Evolutionary conservation across 2,797 vertebrate species (phyloP).

Genomic region (Echiichthys vipera): DNA sequence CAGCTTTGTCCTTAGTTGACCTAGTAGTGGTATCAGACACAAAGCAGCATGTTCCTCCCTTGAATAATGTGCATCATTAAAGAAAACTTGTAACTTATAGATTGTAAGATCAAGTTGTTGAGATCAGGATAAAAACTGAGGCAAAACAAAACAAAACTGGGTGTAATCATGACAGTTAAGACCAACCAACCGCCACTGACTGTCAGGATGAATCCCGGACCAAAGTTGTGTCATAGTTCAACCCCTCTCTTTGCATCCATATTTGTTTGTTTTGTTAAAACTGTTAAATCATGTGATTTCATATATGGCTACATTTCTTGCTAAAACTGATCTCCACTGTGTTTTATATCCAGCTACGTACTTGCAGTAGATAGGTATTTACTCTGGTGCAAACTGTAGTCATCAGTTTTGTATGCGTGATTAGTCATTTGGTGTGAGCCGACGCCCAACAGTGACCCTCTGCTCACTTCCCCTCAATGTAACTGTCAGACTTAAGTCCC

Average conservation of each 20-base stretch:
- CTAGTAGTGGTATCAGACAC: neutral
- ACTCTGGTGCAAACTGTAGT: neutral
- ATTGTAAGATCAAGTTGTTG: neutral
- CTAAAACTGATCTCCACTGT: neutral
- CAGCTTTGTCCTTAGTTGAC: slow-evolving; percentile 29
- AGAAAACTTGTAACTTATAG: neutral
- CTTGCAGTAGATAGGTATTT: neutral
- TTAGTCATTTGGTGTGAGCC: slow-evolving; percentile 30
- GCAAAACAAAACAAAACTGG: neutral
- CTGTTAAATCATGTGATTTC: neutral
- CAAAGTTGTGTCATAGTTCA: neutral
- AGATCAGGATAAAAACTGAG: neutral
- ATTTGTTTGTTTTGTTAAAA: neutral
- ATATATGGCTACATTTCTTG: neutral
- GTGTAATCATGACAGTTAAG: neutral
- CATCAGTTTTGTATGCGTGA: neutral
- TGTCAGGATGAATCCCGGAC: neutral
- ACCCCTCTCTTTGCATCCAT: neutral
- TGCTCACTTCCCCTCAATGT: neutral
- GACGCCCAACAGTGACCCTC: slow-evolving; percentile 8
- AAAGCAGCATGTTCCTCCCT: neutral
- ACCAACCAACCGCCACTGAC: neutral
- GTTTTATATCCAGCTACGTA: neutral
- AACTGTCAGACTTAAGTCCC: neutral
- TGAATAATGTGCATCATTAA: neutral